Evolutionary conservation across 1,140 invertebrate species (phyloP).

Genomic region (Chironomus tepperi): DNA sequence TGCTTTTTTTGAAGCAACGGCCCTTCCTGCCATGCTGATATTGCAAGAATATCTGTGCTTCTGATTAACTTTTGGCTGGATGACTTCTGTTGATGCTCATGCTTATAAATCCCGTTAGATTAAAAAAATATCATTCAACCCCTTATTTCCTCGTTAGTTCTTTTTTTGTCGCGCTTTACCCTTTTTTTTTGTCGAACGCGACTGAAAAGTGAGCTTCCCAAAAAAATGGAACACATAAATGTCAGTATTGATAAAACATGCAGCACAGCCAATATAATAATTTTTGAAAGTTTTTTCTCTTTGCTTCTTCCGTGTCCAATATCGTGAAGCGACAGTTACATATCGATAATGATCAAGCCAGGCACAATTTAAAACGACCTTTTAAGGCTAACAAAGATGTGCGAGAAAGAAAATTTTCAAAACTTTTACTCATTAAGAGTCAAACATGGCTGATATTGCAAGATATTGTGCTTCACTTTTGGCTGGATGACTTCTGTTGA

Average conservation of each 20-base stretch:
- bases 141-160: too few species aligned
- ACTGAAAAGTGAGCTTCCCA: neutral
- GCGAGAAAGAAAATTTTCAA: neutral
- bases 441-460: neutral
- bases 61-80: too few species aligned
- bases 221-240: slow-evolving; percentile 14
- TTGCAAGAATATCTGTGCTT: too few species aligned
- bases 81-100: too few species aligned
- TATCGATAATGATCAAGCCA: neutral
- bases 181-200: too few species aligned
- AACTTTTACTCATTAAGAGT: slow-evolving; percentile 9
- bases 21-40: too few species aligned
- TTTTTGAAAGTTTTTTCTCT: neutral
- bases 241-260: slow-evolving; percentile 7
- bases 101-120: too few species aligned
- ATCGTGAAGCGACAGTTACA: neutral
- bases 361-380: neutral
- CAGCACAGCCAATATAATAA: neutral
- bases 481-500: neutral
- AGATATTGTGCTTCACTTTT: neutral
- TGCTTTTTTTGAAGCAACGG: too few species aligned
- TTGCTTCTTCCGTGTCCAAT: neutral
- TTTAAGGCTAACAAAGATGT: neutral
- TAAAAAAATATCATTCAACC: too few species aligned
- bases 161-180: too few species aligned